These are phyloP conservation scores for Notechis scutatus DNA, from an alignment of 2,113 vertebrate species.

Conservation along the genomic window DNA sequence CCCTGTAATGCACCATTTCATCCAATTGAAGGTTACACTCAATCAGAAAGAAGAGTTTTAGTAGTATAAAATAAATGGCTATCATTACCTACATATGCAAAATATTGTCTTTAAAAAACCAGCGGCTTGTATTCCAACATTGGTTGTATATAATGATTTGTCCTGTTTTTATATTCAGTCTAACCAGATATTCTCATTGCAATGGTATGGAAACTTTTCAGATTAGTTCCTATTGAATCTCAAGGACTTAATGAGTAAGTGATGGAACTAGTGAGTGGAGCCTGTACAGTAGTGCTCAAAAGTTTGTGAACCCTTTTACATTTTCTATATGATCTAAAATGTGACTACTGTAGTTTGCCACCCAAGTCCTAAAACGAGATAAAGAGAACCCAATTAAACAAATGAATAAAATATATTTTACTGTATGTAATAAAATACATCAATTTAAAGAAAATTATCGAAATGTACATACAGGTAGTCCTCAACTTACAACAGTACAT, in stretches of 20 bases:
- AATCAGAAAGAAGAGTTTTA: background rate
- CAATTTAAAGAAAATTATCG: background rate
- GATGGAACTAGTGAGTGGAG: background rate
- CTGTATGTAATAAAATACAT: background rate
- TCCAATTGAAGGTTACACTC: background rate
- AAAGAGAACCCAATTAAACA: background rate
- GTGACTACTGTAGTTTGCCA: background rate
- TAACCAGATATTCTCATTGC: background rate
- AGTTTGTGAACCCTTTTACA: background rate
- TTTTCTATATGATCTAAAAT: background rate
- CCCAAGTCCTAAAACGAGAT: background rate
- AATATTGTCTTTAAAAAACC: background rate
- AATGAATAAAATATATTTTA: background rate
- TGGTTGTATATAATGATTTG: background rate
- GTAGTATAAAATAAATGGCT: background rate
- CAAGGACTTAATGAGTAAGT: background rate
- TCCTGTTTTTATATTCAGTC: background rate
- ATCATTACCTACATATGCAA: background rate
- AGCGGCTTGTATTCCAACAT: background rate
- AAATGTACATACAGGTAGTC: background rate
- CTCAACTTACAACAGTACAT: no score
- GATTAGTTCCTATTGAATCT: background rate
- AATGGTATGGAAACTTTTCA: background rate
- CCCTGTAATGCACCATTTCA: background rate
- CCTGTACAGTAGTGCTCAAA: background rate